These are phyloP conservation scores for Hyposmocoma kahamanoa DNA, from an alignment of 1,140 invertebrate species.

Conservation along the genomic window DNA sequence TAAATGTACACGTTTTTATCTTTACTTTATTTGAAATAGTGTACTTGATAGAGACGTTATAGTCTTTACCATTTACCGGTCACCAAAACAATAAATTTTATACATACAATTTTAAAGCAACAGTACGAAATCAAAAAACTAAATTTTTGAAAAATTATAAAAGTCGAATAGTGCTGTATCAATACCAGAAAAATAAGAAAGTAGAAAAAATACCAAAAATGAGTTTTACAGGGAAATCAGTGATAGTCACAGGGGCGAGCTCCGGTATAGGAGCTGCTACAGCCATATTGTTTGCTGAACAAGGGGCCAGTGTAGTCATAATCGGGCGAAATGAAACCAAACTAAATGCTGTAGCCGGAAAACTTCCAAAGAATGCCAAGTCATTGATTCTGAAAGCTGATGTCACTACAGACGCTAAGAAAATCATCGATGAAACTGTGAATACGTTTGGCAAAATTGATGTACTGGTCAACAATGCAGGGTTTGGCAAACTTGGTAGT, in stretches of 20 bases:
- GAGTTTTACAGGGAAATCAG: slow-evolving; percentile 71
- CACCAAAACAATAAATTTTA: too few species aligned
- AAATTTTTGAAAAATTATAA: too few species aligned
- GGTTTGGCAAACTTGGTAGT: slow-evolving; percentile 77
- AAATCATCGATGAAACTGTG: slow-evolving; percentile 75
- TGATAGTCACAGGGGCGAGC: slow-evolving; percentile 84
- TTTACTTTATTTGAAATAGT: too few species aligned
- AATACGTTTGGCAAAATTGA: slow-evolving; percentile 76
- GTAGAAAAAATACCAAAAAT: slow-evolving; percentile 8
- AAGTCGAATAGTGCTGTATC: too few species aligned
- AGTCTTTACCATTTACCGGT: too few species aligned
- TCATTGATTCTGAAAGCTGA: slow-evolving; percentile 76
- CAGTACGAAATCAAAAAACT: too few species aligned
- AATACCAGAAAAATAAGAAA: too few species aligned
- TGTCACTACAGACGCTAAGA: slow-evolving; percentile 76
- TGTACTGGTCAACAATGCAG: slow-evolving; percentile 83
- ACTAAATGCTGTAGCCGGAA: slow-evolving; percentile 66
- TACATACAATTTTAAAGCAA: too few species aligned
- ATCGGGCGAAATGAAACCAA: slow-evolving; percentile 81
- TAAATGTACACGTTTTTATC: too few species aligned
- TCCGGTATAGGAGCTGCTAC: slow-evolving; percentile 88
- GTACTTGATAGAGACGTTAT: too few species aligned
- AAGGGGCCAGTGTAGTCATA: slow-evolving; percentile 80
- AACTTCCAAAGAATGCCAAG: slow-evolving; percentile 70
- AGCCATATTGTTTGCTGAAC: slow-evolving; percentile 80